Percentiles rank a stretch among this genome's conserved stretches.
phyloP scores from a whole-genome alignment of 2,888 invertebrate genomes.

The Zeuzera pyrina region DNA sequence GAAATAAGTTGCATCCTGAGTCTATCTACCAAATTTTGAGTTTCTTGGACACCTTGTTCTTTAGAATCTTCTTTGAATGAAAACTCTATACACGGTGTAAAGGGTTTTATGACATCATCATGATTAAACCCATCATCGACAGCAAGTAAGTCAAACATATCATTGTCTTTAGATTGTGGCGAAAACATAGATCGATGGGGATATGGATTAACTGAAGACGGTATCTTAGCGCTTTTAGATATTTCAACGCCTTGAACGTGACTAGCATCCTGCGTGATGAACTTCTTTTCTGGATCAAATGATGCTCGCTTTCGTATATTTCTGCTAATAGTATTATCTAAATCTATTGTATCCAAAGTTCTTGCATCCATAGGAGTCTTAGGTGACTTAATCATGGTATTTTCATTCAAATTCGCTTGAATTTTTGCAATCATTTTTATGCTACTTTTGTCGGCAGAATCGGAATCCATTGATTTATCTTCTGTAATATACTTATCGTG shows the following conservation, averaged over 20 bases:
- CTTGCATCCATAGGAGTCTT: constrained; percentile 67
- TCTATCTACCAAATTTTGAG: constrained; percentile 87
- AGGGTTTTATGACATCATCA: constrained; percentile 77
- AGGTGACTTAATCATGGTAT: constrained; percentile 67
- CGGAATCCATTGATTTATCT: constrained; percentile 55
- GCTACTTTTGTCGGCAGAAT: constrained; percentile 55
- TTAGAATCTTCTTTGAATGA: constrained; percentile 84
- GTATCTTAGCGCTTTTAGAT: constrained; percentile 63
- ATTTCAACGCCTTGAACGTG: constrained; percentile 62
- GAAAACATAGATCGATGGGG: constrained; percentile 80
- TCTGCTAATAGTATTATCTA: constrained; percentile 36
- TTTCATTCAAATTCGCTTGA: constrained; percentile 63
- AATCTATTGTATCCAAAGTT: constrained; percentile 49
- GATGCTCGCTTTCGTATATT: constrained; percentile 43
- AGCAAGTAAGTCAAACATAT: constrained; percentile 75
- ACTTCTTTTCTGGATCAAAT: constrained; percentile 53
- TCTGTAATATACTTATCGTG: constrained; percentile 66
- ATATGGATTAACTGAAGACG: constrained; percentile 49
- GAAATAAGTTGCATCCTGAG: constrained; percentile 80
- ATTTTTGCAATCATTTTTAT: constrained; percentile 65
- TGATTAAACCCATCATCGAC: constrained; percentile 78
- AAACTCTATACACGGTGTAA: constrained; percentile 77
- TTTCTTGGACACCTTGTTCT: constrained; percentile 86
- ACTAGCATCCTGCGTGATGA: constrained; percentile 51
- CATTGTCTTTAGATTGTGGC: constrained; percentile 77